These are phyloP conservation scores for Drosophila nigricruria DNA, from an alignment of 2,888 invertebrate genomes.

Conservation along the genomic window DNA sequence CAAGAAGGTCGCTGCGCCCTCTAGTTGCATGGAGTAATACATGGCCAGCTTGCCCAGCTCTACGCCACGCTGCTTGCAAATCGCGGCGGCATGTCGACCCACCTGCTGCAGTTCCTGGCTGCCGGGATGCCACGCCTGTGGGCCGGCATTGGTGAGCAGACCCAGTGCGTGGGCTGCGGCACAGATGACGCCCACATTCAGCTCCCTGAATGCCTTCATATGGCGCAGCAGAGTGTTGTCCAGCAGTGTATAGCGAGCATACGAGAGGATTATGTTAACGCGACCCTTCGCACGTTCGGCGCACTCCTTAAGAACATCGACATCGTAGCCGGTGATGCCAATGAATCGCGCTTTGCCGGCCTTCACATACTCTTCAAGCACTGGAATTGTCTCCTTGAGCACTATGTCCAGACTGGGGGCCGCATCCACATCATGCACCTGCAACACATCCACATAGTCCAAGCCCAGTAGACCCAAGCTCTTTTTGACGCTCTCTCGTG, in stretches of 20 bases:
- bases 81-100: slow-evolving; percentile 87
- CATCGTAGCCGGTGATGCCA: slow-evolving; percentile 94
- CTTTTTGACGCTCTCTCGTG: slow-evolving; percentile 90
- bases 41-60: slow-evolving; percentile 86
- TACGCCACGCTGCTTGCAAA: slow-evolving; percentile 88
- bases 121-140: slow-evolving; percentile 93
- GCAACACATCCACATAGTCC: slow-evolving; percentile 94
- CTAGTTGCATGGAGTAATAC: slow-evolving; percentile 88
- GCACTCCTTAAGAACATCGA: slow-evolving; percentile 89
- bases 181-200: slow-evolving; percentile 92
- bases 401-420: slow-evolving; percentile 91
- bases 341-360: slow-evolving; percentile 91
- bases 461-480: slow-evolving; percentile 91
- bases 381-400: slow-evolving; percentile 94
- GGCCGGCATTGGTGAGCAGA: slow-evolving; percentile 90
- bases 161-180: slow-evolving; percentile 94
- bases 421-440: slow-evolving; percentile 97
- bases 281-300: slow-evolving; percentile 87
- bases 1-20: slow-evolving; percentile 89
- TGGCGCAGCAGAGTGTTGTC: slow-evolving; percentile 92
- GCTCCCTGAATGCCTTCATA: slow-evolving; percentile 87
- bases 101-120: slow-evolving; percentile 85
- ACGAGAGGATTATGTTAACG: slow-evolving; percentile 87
- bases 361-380: slow-evolving; percentile 90
- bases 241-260: slow-evolving; percentile 92